Percentiles rank a stretch among this genome's conserved stretches.
These are phyloP conservation scores for Probosciger aterrimus DNA, from an alignment of 2,113 vertebrate genomes.

Conservation along the genomic window DNA sequence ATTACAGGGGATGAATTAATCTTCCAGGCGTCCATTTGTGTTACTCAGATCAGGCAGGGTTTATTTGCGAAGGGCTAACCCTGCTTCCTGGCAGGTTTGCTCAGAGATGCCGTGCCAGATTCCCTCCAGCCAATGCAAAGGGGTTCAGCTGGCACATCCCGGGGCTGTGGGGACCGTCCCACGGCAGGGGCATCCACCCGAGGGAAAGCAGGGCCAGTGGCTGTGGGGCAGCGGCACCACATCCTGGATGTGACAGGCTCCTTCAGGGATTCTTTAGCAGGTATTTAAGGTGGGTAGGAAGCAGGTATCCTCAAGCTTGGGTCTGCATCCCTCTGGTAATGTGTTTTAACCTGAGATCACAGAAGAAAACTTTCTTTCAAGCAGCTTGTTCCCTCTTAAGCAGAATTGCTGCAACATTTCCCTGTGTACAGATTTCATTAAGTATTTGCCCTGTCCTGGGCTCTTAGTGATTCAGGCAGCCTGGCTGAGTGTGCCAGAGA, in stretches of 20 bases:
- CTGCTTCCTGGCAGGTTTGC: conserved; percentile 38
- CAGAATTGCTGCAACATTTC: background rate
- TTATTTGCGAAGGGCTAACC: conserved; percentile 64
- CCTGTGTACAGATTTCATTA: conserved; percentile 7
- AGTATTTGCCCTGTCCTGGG: conserved; percentile 23
- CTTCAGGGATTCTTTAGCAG: background rate
- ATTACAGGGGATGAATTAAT: conserved; percentile 51
- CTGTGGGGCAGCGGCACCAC: background rate
- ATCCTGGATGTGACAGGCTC: background rate
- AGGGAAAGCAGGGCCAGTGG: background rate
- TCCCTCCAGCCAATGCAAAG: background rate
- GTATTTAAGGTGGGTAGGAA: background rate
- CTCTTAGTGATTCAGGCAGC: conserved; percentile 8
- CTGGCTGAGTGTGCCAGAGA: background rate
- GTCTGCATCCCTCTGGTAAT: background rate
- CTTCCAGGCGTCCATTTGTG: conserved; percentile 42
- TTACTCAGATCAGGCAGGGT: conserved; percentile 45
- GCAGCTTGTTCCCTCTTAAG: background rate
- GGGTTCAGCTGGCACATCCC: background rate
- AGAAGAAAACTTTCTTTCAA: background rate
- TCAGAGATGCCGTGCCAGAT: conserved; percentile 9
- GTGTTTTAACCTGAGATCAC: background rate
- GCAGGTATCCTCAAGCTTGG: background rate
- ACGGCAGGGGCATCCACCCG: background rate
- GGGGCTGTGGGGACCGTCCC: fast-evolving